phyloP scores from a whole-genome alignment of 2,797 vertebrate species.

The Iguana delicatissima region DNA sequence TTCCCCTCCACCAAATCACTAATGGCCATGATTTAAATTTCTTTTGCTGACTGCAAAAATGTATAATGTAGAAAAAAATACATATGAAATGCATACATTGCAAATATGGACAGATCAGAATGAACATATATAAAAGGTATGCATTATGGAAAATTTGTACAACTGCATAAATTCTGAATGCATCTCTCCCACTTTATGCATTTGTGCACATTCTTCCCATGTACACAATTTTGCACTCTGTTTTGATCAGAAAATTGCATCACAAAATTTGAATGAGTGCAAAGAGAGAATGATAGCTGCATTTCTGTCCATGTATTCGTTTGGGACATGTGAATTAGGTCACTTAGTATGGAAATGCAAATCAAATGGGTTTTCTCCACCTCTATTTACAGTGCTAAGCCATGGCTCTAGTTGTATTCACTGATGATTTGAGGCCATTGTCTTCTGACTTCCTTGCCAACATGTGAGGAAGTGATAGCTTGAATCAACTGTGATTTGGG shows the following conservation, averaged over 20 bases:
- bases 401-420: background rate
- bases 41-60: background rate
- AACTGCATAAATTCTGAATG: background rate
- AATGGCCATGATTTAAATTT: background rate
- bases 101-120: too few species aligned
- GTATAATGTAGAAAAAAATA: background rate
- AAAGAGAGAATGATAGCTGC: background rate
- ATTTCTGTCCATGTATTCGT: background rate
- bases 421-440: background rate
- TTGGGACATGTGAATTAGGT: background rate
- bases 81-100: background rate
- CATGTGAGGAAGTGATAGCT: background rate
- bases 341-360: background rate
- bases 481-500: background rate
- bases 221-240: too few species aligned
- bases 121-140: too few species aligned
- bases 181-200: background rate
- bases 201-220: background rate
- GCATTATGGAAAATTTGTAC: background rate
- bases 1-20: background rate
- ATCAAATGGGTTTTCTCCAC: background rate
- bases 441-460: background rate
- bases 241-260: background rate
- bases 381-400: background rate
- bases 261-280: background rate